Percentiles rank a stretch among this genome's conserved stretches.
These are phyloP conservation scores for Drosophila pachea DNA, from an alignment of 1,140 invertebrate species.

Conservation along the genomic window DNA sequence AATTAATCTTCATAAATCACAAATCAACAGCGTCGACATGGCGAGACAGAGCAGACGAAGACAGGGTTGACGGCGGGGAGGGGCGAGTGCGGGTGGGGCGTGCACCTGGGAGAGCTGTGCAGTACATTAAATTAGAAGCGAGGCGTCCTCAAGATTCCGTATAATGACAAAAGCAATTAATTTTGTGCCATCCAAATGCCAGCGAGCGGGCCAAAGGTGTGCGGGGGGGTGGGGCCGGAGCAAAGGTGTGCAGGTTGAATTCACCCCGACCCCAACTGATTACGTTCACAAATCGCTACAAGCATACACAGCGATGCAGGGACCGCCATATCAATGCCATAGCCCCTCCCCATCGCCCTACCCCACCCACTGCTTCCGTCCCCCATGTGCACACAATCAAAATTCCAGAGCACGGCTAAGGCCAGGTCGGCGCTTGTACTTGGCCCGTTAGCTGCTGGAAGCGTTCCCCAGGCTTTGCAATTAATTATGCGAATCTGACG, in stretches of 20 bases:
- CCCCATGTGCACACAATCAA: conserved; percentile 62
- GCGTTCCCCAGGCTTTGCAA: conserved; percentile 66
- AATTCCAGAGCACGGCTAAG: conserved; percentile 65
- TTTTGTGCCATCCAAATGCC: conserved; percentile 70
- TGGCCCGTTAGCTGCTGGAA: conserved; percentile 38
- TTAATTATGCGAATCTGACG: conserved; percentile 78
- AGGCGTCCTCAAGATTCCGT: conserved; percentile 77
- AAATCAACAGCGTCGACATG: conserved; percentile 66
- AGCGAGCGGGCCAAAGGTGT: conserved; percentile 48
- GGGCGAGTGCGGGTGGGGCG: conserved; percentile 6
- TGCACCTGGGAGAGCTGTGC: conserved; percentile 39
- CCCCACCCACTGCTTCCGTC: neutral
- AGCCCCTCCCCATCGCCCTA: neutral
- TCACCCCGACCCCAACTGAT: conserved; percentile 44
- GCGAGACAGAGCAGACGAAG: conserved; percentile 26
- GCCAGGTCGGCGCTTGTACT: conserved; percentile 46
- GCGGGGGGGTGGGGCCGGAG: neutral
- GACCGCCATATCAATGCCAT: conserved; percentile 43
- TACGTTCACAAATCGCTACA: conserved; percentile 77
- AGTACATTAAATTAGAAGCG: conserved; percentile 77
- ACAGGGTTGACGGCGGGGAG: neutral
- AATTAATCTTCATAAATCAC: conserved; percentile 79
- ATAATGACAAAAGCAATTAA: conserved; percentile 79
- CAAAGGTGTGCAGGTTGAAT: conserved; percentile 13
- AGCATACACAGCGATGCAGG: conserved; percentile 23